Percentiles rank a stretch among this genome's conserved stretches.
Conservation (phyloP, 2,113 vertebrate species). For the Connochaetes taurinus region DNA sequence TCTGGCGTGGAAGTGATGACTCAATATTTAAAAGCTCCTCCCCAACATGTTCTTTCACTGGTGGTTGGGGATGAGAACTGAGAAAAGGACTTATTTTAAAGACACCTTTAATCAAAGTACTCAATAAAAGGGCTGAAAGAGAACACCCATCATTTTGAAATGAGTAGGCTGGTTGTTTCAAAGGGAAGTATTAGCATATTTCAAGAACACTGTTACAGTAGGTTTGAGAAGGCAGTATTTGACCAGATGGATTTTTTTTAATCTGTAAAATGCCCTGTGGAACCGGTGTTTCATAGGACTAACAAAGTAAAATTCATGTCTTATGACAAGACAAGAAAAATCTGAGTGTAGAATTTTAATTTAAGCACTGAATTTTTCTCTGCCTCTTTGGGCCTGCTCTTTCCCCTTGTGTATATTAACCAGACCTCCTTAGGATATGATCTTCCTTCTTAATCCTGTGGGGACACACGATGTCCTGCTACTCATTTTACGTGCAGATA, state of each 20-base stretch:
- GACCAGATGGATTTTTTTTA: background rate
- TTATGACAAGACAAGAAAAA: background rate
- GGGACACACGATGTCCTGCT: background rate
- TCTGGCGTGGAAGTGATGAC: background rate
- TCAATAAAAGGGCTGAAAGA: slow-evolving; percentile 39
- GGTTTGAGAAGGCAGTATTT: slow-evolving; percentile 11
- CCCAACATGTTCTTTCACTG: background rate
- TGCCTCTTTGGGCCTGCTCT: background rate
- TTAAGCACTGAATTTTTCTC: background rate
- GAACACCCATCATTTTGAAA: slow-evolving; percentile 59
- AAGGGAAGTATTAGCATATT: slow-evolving; percentile 71
- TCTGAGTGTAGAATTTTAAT: background rate
- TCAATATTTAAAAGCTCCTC: background rate
- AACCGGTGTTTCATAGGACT: background rate
- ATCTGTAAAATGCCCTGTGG: background rate
- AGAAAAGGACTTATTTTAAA: background rate
- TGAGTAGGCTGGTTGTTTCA: slow-evolving; percentile 59
- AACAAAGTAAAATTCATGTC: background rate
- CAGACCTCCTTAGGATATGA: background rate
- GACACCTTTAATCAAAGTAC: slow-evolving; percentile 37
- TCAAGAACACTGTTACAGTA: slow-evolving; percentile 37
- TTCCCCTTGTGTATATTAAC: background rate
- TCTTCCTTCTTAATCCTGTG: background rate
- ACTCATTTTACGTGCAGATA: background rate
- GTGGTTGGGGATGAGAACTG: background rate